phyloP scores from a whole-genome alignment of 2,888 invertebrate species.

The Coremacera marginata region DNA sequence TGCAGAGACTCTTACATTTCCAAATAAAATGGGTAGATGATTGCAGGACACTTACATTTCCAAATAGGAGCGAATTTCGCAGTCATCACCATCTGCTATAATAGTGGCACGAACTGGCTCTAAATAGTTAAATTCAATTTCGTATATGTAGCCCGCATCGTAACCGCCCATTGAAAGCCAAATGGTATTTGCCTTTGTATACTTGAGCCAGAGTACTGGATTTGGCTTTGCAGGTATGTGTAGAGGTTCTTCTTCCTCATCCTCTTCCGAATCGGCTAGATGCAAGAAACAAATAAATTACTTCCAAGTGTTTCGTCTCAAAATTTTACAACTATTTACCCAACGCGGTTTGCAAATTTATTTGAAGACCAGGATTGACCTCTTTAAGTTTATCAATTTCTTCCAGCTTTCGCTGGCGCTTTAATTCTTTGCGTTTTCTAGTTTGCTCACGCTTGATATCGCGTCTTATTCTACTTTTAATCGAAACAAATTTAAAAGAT shows the following conservation, averaged over 20 bases:
- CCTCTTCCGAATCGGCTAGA: constrained; percentile 72
- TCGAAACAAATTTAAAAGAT: constrained; percentile 71
- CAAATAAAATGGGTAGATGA: no score
- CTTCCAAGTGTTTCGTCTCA: background rate
- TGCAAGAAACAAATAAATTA: constrained; percentile 35
- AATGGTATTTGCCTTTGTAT: constrained; percentile 71
- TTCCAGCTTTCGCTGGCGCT: constrained; percentile 71
- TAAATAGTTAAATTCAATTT: constrained; percentile 70
- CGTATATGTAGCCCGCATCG: constrained; percentile 78
- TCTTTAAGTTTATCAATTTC: constrained; percentile 73
- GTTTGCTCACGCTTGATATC: constrained; percentile 74
- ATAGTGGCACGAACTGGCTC: constrained; percentile 70
- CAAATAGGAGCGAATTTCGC: constrained; percentile 72
- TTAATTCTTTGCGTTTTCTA: constrained; percentile 70
- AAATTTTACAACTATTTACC: constrained; percentile 68
- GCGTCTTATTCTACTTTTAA: constrained; percentile 74
- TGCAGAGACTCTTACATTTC: no score
- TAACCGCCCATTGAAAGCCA: constrained; percentile 77
- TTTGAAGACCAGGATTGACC: constrained; percentile 74
- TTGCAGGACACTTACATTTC: constrained; percentile 69
- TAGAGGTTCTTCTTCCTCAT: constrained; percentile 71
- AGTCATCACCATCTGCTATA: constrained; percentile 72
- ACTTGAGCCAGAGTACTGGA: constrained; percentile 73
- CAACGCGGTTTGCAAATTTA: constrained; percentile 74
- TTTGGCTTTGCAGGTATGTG: constrained; percentile 74